Evolutionary conservation across 2,113 vertebrate genomes (phyloP).

Genomic region (Mus spicilegus): DNA sequence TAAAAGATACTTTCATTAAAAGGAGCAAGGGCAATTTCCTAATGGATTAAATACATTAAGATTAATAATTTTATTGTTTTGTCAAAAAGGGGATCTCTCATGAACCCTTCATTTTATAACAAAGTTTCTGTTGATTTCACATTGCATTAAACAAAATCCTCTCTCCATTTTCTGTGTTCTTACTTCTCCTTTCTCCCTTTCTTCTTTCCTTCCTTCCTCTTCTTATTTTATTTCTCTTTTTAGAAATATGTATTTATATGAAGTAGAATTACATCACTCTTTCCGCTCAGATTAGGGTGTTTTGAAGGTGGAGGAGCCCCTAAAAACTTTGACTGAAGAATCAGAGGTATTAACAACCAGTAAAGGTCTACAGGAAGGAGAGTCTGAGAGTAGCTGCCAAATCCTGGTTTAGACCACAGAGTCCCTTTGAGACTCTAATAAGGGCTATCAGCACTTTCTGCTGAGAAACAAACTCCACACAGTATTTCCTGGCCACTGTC

Average conservation of each 20-base stretch:
- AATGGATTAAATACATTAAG: not conserved
- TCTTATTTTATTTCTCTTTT: not conserved
- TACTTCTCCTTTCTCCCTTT: not conserved
- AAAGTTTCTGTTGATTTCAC: not conserved
- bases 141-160: not conserved
- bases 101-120: not conserved
- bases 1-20: not conserved
- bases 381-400: not conserved
- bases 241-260: fast-evolving
- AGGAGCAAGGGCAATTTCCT: not conserved
- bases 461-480: not conserved
- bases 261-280: not conserved
- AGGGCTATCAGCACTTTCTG: not conserved
- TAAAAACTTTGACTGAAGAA: not conserved
- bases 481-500: conserved; percentile 15
- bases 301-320: not conserved
- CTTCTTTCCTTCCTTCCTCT: no score
- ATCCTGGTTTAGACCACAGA: not conserved
- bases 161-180: not conserved
- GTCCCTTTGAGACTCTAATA: conserved; percentile 18
- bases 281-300: not conserved
- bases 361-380: not conserved
- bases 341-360: not conserved
- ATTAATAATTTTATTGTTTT: not conserved
- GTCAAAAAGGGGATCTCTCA: not conserved